Conservation (phyloP, 2,113 vertebrate species). For the Mesitornis unicolor region DNA sequence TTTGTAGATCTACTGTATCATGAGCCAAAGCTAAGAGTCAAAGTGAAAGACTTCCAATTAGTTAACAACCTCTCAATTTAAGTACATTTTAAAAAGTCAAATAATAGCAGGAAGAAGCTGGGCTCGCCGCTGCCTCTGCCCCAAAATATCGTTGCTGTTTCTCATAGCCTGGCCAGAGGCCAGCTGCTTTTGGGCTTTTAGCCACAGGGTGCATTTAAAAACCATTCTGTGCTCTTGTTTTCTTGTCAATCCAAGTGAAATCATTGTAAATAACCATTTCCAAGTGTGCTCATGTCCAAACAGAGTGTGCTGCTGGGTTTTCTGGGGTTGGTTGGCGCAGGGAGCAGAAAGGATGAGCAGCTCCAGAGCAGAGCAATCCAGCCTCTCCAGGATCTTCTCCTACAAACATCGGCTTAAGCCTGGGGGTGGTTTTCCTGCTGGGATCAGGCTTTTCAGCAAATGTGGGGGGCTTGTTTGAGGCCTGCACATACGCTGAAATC, state of each 20-base stretch:
- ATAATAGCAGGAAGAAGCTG: neutral
- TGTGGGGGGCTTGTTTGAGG: neutral
- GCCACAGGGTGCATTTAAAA: conserved; percentile 9
- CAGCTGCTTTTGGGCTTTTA: conserved; percentile 16
- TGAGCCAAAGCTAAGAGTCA: neutral
- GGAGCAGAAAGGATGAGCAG: neutral
- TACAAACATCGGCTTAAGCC: neutral
- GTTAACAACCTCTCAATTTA: neutral
- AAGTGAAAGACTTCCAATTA: neutral
- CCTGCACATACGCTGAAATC: neutral
- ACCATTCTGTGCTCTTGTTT: neutral
- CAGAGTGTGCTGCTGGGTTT: neutral
- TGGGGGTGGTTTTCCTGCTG: neutral
- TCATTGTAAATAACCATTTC: neutral
- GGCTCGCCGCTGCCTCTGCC: neutral
- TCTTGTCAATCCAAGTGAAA: neutral
- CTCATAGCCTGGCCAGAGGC: neutral
- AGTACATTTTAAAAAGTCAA: neutral
- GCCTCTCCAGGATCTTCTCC: neutral
- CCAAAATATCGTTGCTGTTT: conserved; percentile 2
- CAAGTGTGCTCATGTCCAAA: neutral
- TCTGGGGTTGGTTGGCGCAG: neutral
- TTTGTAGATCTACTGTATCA: neutral
- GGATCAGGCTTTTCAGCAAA: neutral
- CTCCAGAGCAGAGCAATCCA: neutral